Evolutionary conservation across 2,113 vertebrate genomes (phyloP).

Genomic region (Oryzias melastigma): DNA sequence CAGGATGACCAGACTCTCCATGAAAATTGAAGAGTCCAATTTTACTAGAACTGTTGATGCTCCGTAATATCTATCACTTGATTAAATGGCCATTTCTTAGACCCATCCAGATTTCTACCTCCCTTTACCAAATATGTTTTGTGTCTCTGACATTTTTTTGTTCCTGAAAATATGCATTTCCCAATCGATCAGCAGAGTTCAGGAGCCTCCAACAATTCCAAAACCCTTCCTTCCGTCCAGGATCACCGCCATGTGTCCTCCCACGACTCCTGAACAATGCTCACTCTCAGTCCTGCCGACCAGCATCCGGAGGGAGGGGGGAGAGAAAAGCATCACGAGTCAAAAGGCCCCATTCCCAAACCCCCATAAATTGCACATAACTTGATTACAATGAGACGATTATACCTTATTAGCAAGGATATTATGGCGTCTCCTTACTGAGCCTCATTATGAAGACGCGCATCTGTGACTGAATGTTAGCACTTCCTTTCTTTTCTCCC

Average conservation of each 20-base stretch:
- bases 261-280: slow-evolving; percentile 28
- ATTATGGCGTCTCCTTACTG: slow-evolving; percentile 72
- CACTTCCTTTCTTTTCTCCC: slow-evolving; percentile 54
- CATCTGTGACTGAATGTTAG: slow-evolving; percentile 68
- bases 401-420: slow-evolving; percentile 77
- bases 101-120: too few relatives aligned
- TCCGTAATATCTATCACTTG: too few relatives aligned
- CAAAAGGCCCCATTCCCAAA: slow-evolving; percentile 59
- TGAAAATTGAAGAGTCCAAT: too few relatives aligned
- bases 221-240: background rate
- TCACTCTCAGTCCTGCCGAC: slow-evolving; percentile 45
- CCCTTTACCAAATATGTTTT: too few relatives aligned
- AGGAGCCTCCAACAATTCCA: background rate
- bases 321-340: slow-evolving; percentile 46
- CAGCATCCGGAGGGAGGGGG: slow-evolving; percentile 42
- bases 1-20: too few relatives aligned
- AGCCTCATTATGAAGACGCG: slow-evolving; percentile 67
- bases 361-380: slow-evolving; percentile 69
- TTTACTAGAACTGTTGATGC: too few relatives aligned
- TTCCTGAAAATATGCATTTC: too few relatives aligned
- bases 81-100: too few relatives aligned
- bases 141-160: too few relatives aligned
- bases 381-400: slow-evolving; percentile 75
- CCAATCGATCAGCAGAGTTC: background rate
- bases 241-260: slow-evolving; percentile 9